These are phyloP conservation scores for Lasius platythorax DNA, from an alignment of 2,888 invertebrate species.

Conservation along the genomic window DNA sequence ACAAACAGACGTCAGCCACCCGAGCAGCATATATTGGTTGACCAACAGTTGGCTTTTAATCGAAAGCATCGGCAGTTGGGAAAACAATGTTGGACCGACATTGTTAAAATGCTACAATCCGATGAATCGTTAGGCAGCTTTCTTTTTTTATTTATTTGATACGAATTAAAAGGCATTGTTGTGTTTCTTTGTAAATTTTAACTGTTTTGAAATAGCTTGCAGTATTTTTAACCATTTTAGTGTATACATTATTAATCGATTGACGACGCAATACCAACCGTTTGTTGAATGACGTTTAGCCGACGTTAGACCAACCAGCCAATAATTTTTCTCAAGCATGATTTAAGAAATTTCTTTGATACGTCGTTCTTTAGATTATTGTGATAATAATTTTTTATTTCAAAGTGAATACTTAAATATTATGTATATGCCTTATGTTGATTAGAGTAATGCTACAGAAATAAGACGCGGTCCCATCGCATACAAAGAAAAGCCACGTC, in stretches of 20 bases:
- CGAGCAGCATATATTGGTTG: background rate
- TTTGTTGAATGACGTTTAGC: background rate
- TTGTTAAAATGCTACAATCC: background rate
- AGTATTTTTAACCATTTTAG: background rate
- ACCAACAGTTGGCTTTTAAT: background rate
- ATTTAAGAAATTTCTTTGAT: no score
- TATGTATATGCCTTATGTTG: no score
- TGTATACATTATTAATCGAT: background rate
- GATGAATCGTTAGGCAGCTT: background rate
- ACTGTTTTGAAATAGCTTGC: background rate
- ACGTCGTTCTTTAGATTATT: no score
- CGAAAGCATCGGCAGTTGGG: background rate
- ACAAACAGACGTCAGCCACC: background rate
- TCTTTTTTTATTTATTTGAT: background rate
- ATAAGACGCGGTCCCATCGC: no score
- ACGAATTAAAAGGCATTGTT: background rate
- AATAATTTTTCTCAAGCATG: background rate
- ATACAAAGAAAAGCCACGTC: no score
- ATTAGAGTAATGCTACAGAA: no score
- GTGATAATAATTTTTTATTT: no score
- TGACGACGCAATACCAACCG: background rate
- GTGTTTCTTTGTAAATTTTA: background rate
- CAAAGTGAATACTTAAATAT: no score
- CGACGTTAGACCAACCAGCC: background rate
- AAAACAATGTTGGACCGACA: background rate